Evolutionary conservation across 2,888 invertebrate genomes (phyloP).

Genomic region (Hyposoter didymator): DNA sequence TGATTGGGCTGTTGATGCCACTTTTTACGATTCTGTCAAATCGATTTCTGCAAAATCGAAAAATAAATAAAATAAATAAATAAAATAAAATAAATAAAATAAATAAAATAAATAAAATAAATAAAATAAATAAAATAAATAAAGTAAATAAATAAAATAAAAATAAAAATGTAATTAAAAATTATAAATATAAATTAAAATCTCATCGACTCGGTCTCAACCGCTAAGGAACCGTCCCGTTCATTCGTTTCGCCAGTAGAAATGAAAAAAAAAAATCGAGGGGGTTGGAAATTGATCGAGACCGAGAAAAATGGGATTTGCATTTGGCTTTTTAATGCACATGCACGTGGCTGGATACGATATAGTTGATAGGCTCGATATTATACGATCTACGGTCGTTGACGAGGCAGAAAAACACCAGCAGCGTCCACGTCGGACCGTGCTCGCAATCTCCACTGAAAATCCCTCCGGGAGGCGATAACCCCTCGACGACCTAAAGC

Average conservation of each 20-base stretch:
- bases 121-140: no score
- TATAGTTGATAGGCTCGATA: conserved; percentile 34
- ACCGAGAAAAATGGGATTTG: conserved; percentile 16
- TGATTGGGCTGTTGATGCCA: neutral
- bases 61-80: no score
- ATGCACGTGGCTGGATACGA: conserved; percentile 21
- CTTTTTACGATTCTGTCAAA: neutral
- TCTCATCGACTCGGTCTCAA: neutral
- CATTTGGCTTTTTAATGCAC: conserved; percentile 10
- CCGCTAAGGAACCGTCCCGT: neutral
- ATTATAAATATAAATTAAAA: no score
- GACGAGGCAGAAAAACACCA: conserved; percentile 44
- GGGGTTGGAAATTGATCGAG: neutral
- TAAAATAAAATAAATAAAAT: no score
- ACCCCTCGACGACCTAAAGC: conserved; percentile 80
- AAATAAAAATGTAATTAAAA: no score
- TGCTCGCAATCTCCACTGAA: conserved; percentile 79
- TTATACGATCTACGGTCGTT: conserved; percentile 4
- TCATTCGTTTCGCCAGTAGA: neutral
- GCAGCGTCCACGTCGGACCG: conserved; percentile 52
- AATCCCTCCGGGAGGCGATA: conserved; percentile 82
- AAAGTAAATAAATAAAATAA: no score
- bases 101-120: no score
- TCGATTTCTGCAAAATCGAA: neutral
- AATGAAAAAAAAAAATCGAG: neutral